Base-by-base conservation (phyloP, 2,797 vertebrate genomes). In the Manis crassicaudata region DNA sequence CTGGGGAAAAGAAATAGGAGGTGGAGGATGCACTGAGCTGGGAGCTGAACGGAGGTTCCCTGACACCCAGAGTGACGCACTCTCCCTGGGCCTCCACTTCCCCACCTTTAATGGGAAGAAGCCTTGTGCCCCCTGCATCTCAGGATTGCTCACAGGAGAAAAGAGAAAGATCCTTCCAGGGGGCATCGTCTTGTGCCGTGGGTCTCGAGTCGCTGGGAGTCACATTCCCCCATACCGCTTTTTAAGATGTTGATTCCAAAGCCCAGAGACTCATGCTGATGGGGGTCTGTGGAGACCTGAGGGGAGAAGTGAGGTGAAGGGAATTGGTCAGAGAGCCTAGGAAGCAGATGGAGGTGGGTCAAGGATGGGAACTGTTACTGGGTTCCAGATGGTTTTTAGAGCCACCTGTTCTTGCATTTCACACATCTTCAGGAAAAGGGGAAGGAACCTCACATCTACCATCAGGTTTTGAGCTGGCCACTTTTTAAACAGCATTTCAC, bases 131-230 rank as follows among this genome's bases (percentile, higher is more conserved):
- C n/a, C 25, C 3, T 2, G 76, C 20, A 40, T 46, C 52, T 32
- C 2, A 3, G 52, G 27, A 32, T 14, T n/a, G 21, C 63, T 18
- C 3, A 21, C 32, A 43, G 80, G 65, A 63, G 27, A 3, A 43
- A 46, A 70, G 52, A 27, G 14, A 35, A 32, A 12, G 37, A 2
- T 23, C 29, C 0, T 17, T 3, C 6, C 2, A 0, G 0, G 72
- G 60, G 63, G 32, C 2, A 1, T 23, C 5, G 0, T 43, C 29
- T 12, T 0, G 1, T 2, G 52, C 2, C 1, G 13, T 18, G 8
- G 27, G 1, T 80, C 54, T 60, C 32, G 13, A 13, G 7, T 1
- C 0, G 27, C 5, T 21, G 40, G 32, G 25, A n/a, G 7, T 29
- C 21, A 46, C 2, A 18, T n/a, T 32, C 25, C 18, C 12, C 32